Base-by-base conservation (phyloP, 2,797 vertebrate genomes). In the Nannoperca obscura region DNA sequence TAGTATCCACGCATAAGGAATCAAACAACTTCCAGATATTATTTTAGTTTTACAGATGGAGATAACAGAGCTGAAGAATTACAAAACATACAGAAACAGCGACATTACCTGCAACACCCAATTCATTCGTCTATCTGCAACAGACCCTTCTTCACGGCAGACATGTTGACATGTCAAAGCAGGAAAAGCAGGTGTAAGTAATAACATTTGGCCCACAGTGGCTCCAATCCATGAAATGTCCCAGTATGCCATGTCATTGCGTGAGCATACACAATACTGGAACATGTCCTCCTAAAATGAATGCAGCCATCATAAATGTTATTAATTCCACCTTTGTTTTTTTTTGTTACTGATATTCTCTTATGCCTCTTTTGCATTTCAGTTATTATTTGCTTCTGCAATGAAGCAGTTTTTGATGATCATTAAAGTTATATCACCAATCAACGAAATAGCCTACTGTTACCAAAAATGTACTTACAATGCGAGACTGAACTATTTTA, bases 381-480 rank as follows among this genome's bases (percentile, higher is more conserved):
- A 42, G 34, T 49, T 62, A 19, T 65, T 59, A 19, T 65, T 59
- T 54, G 15, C 22, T 60, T 17, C 22, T 66, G 3, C 49, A 61
- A 22, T 49, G 14, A 60, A 14, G 17, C 22, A 4, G 2, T 66
- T 65, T 50, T 52, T 42, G 8, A 55, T 30, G 2, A 17, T 63
- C 6, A 24, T 46, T 38, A 17, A 36, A 44, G 5, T 57, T 44
- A 13, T n/a, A 47, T 69, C 20, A 47, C 6, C 14, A 63, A 47
- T 47, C 2, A 32, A 17, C 5, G 0, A 59, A 52, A 34, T 12
- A 62, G 3, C 7, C 5, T 49, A 53, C 19, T 63, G 5, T 44
- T 12, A n/a, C 10, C 24, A 62, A 49, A 49, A 20, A 32, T 27
- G 0, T 34, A 58, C 2, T 14, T n/a, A 17, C 19, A 62, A 22